phyloP scores from a whole-genome alignment of 2,113 vertebrate genomes.

The Talpa occidentalis region DNA sequence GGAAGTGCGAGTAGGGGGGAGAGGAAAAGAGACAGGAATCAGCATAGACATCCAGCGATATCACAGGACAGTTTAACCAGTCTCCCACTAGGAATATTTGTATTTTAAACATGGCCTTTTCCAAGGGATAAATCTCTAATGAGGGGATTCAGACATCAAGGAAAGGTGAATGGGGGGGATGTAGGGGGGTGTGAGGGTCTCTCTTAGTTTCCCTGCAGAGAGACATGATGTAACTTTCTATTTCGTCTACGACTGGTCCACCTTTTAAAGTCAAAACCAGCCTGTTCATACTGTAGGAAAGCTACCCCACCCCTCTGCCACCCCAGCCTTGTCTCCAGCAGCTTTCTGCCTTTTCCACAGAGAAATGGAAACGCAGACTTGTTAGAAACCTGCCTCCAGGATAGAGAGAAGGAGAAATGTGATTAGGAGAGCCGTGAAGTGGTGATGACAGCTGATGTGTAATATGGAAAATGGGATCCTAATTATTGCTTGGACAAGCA shows the following conservation, averaged over 20 bases:
- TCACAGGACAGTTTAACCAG: neutral
- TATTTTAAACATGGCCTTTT: neutral
- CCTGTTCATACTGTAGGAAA: neutral
- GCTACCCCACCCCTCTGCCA: neutral
- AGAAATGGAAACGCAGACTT: neutral
- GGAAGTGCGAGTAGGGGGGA: no score
- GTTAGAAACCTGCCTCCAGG: conserved; percentile 47
- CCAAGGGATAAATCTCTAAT: neutral
- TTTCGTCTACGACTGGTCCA: neutral
- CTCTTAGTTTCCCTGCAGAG: neutral
- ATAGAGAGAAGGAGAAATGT: neutral
- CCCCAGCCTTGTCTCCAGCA: neutral
- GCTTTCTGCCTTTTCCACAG: neutral
- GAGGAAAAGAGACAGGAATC: neutral
- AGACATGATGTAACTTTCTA: neutral
- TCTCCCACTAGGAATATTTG: neutral
- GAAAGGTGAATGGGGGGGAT: neutral
- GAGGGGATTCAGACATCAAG: neutral
- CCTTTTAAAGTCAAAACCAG: neutral
- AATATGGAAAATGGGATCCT: neutral
- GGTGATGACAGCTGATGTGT: conserved; percentile 5
- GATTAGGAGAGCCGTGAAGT: neutral
- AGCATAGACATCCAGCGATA: neutral
- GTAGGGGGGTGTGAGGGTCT: neutral
- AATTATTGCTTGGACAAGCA: conserved; percentile 38